Evolutionary conservation across 2,797 vertebrate genomes (phyloP), one percentile per base, ranked within the genome.

Genomic region (Hippocampus kuda): DNA sequence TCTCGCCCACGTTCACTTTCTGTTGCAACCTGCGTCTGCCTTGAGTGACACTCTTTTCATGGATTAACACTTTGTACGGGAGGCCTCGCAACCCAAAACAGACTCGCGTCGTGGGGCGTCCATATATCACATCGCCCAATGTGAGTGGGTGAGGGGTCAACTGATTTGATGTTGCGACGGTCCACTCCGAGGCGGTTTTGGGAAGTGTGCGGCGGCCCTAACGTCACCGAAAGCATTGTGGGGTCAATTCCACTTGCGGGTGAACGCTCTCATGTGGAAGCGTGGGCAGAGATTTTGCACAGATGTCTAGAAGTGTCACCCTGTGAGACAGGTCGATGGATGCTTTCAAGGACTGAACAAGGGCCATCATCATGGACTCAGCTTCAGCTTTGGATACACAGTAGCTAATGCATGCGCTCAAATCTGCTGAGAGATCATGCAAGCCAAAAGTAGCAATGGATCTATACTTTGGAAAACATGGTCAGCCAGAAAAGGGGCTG

Each of bases 361-460:
- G 27, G 3, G 27, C 30, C 73, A 57, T 77, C 70, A 76, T 72
- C 68, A 66, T 75, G 80, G 81, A 83, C 83, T 83, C 79, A 82
- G 80, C 81, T 81, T 72, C 22, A 54, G 34, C 34, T 1, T 34
- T 7, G 34, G 34, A 34, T 34, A 34, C 13, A 12, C 42, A 12
- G 15, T 68, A 85, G 87, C 79, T 74, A 34, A 85, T 80, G 79
- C 78, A 74, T 66, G 66, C 80, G 76, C 27, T 75, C 57, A 59
- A 76, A 82, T 68, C 75, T 80, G 74, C 76, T 63, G 74, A 26
- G 71, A 67, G 66, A 68, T 60, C 71, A 81, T 76, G 76, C 77
- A 67, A 72, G 79, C 77, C 73, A 76, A 27, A 57, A 76, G 59
- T 69, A 72, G 68, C 57, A 65, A 74, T 60, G 66, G 75, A 18